Percentiles rank a stretch among this genome's conserved stretches.
Conservation (phyloP, 2,113 vertebrate species). For the Cichladusa arquata region DNA sequence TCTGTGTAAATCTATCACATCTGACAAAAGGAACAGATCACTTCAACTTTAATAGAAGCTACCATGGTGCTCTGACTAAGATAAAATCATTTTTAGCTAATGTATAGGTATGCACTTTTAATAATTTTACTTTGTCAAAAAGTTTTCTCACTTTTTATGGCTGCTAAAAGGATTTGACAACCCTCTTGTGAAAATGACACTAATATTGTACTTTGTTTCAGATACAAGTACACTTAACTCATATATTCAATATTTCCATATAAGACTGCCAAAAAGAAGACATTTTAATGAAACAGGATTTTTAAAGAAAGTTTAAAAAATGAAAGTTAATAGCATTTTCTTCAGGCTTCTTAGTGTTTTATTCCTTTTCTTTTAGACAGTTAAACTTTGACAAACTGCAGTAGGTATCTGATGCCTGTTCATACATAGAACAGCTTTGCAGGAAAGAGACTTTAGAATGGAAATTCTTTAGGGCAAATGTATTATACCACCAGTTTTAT, state of each 20-base stretch:
- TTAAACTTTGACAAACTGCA: not conserved
- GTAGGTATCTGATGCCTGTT: not conserved
- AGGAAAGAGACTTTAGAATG: not conserved
- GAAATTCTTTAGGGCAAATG: not conserved
- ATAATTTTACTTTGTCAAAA: not conserved
- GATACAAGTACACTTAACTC: not conserved
- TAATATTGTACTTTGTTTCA: not conserved
- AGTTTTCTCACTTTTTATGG: not conserved
- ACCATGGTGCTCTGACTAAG: not conserved
- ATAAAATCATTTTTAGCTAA: not conserved
- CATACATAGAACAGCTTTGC: not conserved
- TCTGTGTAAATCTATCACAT: not conserved
- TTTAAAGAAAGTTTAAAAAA: not conserved
- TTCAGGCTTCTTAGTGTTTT: not conserved
- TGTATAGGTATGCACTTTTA: not conserved
- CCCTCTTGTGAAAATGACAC: not conserved
- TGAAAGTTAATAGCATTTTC: not conserved
- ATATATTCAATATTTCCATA: not conserved
- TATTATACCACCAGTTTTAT: not conserved
- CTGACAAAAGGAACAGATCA: not conserved
- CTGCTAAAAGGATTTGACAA: not conserved
- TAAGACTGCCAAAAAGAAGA: not conserved
- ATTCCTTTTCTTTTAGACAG: not conserved
- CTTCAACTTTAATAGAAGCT: slow-evolving; percentile 29
- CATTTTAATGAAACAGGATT: not conserved